Evolutionary conservation across 1,140 invertebrate species (phyloP).

Genomic region (Lanistes nyassanus): DNA sequence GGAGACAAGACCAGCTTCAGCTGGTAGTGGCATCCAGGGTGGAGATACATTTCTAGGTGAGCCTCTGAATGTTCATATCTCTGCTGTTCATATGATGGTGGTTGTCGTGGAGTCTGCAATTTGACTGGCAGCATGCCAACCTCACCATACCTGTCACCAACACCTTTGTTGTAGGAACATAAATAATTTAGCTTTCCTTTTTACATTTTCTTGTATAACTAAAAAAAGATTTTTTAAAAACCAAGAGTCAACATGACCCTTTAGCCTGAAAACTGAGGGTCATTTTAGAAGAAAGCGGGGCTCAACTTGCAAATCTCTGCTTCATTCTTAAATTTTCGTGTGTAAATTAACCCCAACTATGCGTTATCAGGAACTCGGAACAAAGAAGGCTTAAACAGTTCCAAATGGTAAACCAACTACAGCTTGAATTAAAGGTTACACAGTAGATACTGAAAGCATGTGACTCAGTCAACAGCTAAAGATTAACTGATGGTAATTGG

Average conservation of each 20-base stretch:
- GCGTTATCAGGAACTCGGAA: too few relatives aligned
- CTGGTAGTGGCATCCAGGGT: slow-evolving; percentile 58
- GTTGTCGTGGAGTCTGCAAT: slow-evolving; percentile 43
- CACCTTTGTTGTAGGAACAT: slow-evolving; percentile 1
- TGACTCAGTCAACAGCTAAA: too few relatives aligned
- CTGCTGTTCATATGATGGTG: slow-evolving; percentile 23
- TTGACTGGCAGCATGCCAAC: slow-evolving; percentile 51
- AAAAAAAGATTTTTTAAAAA: slow-evolving; percentile 3
- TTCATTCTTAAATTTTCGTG: too few relatives aligned
- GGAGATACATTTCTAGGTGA: slow-evolving; percentile 56
- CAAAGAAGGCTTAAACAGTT: too few relatives aligned
- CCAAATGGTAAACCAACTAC: too few relatives aligned
- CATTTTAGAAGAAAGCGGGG: too few relatives aligned
- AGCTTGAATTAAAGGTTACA: too few relatives aligned
- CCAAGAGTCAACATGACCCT: neutral
- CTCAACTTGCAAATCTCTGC: too few relatives aligned
- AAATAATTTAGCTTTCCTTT: neutral
- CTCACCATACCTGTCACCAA: slow-evolving; percentile 46
- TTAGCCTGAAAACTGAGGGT: too few relatives aligned
- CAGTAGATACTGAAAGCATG: too few relatives aligned
- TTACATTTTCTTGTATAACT: neutral
- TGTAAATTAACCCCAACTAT: too few relatives aligned
- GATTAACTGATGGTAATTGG: too few relatives aligned
- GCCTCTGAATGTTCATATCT: slow-evolving; percentile 26
- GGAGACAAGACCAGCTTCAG: slow-evolving; percentile 47